Evolutionary conservation across 2,888 invertebrate species (phyloP).

Genomic region (Drosophila testacea): DNA sequence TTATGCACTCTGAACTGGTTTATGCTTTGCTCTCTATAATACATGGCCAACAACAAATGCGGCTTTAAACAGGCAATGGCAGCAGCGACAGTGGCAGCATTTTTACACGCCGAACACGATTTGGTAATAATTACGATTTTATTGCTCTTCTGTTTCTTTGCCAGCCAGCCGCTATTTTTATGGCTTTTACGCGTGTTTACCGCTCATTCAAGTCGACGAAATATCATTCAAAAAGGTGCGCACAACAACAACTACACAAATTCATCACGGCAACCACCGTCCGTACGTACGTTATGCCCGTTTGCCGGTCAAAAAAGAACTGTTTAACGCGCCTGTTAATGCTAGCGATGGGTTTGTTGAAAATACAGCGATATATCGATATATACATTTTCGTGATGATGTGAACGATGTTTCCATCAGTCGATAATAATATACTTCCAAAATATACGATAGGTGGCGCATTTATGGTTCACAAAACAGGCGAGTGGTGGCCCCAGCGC

Average conservation of each 20-base stretch:
- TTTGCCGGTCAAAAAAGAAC: slow-evolving; percentile 55
- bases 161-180: slow-evolving; percentile 42
- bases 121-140: slow-evolving; percentile 67
- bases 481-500: too few species aligned
- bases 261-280: slow-evolving; percentile 43
- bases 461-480: too few species aligned
- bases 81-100: slow-evolving; percentile 25
- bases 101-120: slow-evolving; percentile 58
- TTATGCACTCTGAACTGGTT: slow-evolving; percentile 63
- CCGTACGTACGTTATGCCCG: slow-evolving; percentile 32
- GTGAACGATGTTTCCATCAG: slow-evolving; percentile 7
- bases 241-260: slow-evolving; percentile 46
- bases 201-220: slow-evolving; percentile 59
- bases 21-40: slow-evolving; percentile 42
- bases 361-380: slow-evolving; percentile 11
- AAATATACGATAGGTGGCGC: too few species aligned
- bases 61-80: slow-evolving; percentile 23
- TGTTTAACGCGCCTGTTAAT: slow-evolving; percentile 25
- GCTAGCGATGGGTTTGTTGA: too few species aligned
- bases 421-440: background rate
- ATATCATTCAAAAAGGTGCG: slow-evolving; percentile 68
- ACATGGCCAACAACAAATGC: slow-evolving; percentile 20
- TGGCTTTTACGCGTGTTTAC: slow-evolving; percentile 75
- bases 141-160: slow-evolving; percentile 50
- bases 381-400: slow-evolving; percentile 9